These are phyloP conservation scores for Drosophila pseudoananassae DNA, from an alignment of 1,140 invertebrate genomes.

Conservation along the genomic window DNA sequence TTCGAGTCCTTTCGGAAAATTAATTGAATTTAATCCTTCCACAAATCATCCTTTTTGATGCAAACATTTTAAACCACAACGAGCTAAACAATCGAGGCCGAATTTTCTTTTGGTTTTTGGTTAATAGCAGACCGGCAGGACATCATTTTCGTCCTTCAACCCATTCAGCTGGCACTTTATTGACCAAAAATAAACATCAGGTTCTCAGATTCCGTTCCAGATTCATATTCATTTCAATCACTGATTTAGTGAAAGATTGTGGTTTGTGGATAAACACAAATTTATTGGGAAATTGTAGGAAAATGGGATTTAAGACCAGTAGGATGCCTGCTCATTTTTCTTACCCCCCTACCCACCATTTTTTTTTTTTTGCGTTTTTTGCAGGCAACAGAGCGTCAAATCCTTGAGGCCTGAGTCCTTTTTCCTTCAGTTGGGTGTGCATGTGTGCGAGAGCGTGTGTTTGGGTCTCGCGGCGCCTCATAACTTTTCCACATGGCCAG, in stretches of 20 bases:
- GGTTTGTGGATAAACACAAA: constrained; percentile 2
- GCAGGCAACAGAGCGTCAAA: constrained; percentile 33
- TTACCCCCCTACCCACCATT: background rate
- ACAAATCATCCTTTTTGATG: background rate
- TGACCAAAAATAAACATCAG: constrained; percentile 1
- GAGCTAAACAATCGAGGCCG: background rate
- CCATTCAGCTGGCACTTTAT: background rate
- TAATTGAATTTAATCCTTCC: too few relatives aligned
- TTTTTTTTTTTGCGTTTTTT: background rate
- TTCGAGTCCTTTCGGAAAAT: too few relatives aligned
- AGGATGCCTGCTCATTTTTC: constrained; percentile 3
- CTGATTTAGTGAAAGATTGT: constrained; percentile 6
- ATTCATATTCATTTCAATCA: constrained; percentile 7
- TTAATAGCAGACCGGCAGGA: constrained; percentile 1
- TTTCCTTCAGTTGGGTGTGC: constrained; percentile 5
- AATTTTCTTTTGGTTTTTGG: constrained; percentile 1
- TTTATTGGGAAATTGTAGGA: constrained; percentile 15
- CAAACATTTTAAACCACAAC: background rate
- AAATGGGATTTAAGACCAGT: constrained; percentile 18
- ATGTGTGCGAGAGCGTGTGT: background rate
- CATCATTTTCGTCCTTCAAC: background rate
- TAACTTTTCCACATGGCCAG: constrained; percentile 60
- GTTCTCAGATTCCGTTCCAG: background rate
- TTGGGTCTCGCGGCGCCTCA: constrained; percentile 43
- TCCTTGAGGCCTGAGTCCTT: constrained; percentile 24